These are phyloP conservation scores for Ametastegia equiseti DNA, from an alignment of 2,888 invertebrate species.

Conservation along the genomic window DNA sequence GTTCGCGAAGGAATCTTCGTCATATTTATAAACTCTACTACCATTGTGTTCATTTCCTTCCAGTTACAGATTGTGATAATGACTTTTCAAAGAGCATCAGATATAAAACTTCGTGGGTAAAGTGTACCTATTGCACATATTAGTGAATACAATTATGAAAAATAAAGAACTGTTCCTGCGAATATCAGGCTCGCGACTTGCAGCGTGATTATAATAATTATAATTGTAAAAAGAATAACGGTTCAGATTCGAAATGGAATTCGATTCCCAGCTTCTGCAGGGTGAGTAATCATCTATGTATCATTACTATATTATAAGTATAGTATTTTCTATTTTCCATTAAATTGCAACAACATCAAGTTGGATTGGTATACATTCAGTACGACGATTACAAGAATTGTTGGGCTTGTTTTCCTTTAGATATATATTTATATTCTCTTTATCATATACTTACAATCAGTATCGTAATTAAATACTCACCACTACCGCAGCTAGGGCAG, in stretches of 20 bases:
- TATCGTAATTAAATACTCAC: not conserved
- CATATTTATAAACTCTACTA: not conserved
- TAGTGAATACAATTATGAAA: not conserved
- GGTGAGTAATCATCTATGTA: not conserved
- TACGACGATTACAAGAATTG: not conserved
- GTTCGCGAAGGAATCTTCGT: not conserved
- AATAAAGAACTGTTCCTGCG: not conserved
- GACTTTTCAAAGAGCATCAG: not conserved
- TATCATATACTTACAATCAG: not conserved
- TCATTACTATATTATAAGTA: not conserved
- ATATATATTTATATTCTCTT: no score
- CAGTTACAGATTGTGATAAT: not conserved
- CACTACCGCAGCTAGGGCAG: not conserved
- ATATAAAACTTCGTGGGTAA: not conserved
- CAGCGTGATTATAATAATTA: not conserved
- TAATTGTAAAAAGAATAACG: not conserved
- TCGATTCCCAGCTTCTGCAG: not conserved
- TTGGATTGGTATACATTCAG: not conserved
- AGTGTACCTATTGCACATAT: not conserved
- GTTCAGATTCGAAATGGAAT: conserved; percentile 23
- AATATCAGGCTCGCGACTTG: not conserved
- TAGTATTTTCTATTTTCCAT: not conserved
- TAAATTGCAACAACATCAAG: not conserved
- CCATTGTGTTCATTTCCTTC: not conserved
- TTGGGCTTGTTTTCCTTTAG: not conserved